phyloP scores from a whole-genome alignment of 2,797 vertebrate species.

The Argentina silus region DNA sequence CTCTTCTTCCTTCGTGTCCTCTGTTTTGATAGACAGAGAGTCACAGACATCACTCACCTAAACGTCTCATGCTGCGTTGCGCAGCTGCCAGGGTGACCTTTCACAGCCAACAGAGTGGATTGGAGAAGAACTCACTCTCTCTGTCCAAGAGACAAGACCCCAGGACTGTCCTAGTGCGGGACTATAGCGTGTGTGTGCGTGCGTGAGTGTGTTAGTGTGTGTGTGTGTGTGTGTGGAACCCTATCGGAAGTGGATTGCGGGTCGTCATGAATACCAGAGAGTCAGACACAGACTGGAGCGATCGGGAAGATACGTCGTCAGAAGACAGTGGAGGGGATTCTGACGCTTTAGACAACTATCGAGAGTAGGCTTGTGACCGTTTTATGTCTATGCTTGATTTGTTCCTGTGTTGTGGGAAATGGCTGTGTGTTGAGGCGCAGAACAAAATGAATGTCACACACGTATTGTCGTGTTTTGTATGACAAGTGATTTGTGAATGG shows the following conservation, averaged over 20 bases:
- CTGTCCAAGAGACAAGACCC: not conserved
- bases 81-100: not conserved
- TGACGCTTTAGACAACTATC: constrained; percentile 41
- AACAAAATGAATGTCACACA: not conserved
- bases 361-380: constrained; percentile 63
- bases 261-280: constrained; percentile 29
- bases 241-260: not conserved
- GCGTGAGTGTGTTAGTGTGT: not conserved
- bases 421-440: not conserved
- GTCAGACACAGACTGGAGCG: constrained; percentile 57
- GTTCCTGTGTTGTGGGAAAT: not conserved
- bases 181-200: not conserved
- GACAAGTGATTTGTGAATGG: not conserved
- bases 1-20: too few species aligned
- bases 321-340: constrained; percentile 60
- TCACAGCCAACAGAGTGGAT: not conserved
- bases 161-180: not conserved
- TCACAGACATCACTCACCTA: too few species aligned
- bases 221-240: not conserved
- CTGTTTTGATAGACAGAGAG: too few species aligned
- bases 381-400: constrained; percentile 14
- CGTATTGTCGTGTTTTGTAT: not conserved
- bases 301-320: constrained; percentile 45
- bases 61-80: not conserved
- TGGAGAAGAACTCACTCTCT: not conserved